Evolutionary conservation across 2,113 vertebrate genomes (phyloP).

Genomic region (Pterocles gutturalis): DNA sequence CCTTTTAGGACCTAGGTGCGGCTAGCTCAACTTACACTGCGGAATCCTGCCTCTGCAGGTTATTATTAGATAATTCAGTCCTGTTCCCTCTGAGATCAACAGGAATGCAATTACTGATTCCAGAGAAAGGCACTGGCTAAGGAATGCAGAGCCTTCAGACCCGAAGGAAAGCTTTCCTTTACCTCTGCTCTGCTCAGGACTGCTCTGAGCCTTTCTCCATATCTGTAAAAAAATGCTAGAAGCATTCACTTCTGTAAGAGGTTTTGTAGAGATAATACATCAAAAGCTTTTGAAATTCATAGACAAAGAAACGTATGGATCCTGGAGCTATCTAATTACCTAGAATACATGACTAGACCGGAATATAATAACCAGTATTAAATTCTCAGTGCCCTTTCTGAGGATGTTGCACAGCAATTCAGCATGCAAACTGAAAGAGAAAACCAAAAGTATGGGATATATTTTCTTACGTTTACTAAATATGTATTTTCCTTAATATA

Average conservation of each 20-base stretch:
- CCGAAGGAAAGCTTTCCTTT: neutral
- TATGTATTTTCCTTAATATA: neutral
- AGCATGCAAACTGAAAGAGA: neutral
- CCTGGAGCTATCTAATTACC: neutral
- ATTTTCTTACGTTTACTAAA: neutral
- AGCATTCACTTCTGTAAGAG: neutral
- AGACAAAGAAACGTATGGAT: neutral
- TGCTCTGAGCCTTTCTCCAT: neutral
- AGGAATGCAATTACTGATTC: neutral
- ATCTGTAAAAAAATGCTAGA: neutral
- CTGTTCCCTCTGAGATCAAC: neutral
- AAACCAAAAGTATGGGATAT: neutral
- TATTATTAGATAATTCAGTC: neutral
- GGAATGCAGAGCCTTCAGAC: neutral
- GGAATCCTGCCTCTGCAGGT: neutral
- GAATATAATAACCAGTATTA: neutral
- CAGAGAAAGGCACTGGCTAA: neutral
- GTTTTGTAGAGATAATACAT: neutral
- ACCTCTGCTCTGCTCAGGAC: neutral
- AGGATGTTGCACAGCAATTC: neutral
- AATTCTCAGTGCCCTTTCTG: neutral
- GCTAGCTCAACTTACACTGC: neutral
- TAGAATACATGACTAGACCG: neutral
- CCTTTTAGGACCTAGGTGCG: neutral
- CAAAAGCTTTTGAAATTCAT: neutral